Percentiles rank a stretch among this genome's conserved stretches.
Evolutionary conservation across 2,113 vertebrate species (phyloP).

Genomic region (Oncorhynchus nerka): DNA sequence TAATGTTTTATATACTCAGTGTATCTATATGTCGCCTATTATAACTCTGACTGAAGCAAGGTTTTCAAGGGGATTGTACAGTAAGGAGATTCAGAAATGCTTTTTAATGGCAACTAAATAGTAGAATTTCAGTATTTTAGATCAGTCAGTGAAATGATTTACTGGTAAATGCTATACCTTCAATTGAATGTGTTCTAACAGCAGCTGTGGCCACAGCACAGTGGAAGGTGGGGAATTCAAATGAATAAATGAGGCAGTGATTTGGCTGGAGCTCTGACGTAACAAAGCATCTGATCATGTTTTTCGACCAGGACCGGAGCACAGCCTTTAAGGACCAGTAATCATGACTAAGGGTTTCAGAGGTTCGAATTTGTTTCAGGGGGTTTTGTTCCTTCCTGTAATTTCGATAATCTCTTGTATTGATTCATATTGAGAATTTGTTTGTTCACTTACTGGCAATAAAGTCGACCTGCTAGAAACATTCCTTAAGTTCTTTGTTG

Average conservation of each 20-base stretch:
- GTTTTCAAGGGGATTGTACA: no score
- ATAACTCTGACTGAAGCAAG: no score
- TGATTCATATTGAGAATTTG: not conserved
- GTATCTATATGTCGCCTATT: no score
- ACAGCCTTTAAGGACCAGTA: not conserved
- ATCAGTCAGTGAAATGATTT: no score
- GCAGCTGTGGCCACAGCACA: not conserved
- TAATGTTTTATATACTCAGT: no score
- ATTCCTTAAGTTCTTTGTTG: not conserved
- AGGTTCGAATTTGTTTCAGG: not conserved
- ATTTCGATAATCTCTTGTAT: not conserved
- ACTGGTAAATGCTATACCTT: no score
- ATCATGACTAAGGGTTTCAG: not conserved
- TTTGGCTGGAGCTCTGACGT: not conserved
- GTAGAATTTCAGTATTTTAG: no score
- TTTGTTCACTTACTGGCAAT: not conserved
- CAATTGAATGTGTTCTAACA: no score
- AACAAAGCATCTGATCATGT: not conserved
- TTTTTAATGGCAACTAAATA: no score
- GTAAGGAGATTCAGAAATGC: no score
- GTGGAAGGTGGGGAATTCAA: not conserved
- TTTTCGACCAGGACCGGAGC: not conserved
- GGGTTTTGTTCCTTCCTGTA: not conserved
- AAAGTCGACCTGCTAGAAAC: not conserved
- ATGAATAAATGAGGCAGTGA: not conserved